Evolutionary conservation across 2,113 vertebrate species (phyloP).

Genomic region (human (Homo sapiens)): GRCh38 chr12:6608001-6608500

Average conservation of each 20-base stretch:
- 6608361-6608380: conserved; percentile 66
- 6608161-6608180: conserved; percentile 41
- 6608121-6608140: conserved; percentile 70
- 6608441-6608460: conserved; percentile 76
- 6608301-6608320: conserved; percentile 35
- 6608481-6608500: conserved; percentile 10
- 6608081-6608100: conserved; percentile 75
- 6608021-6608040: conserved; percentile 82
- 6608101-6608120: conserved; percentile 77
- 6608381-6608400: conserved; percentile 78
- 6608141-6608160: conserved; percentile 57
- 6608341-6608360: conserved; percentile 57
- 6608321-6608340: conserved; percentile 39
- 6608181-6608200: conserved; percentile 33
- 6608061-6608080: conserved; percentile 77
- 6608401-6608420: conserved; percentile 85
- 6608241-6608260: not conserved
- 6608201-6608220: not conserved
- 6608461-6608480: conserved; percentile 29
- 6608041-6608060: conserved; percentile 58
- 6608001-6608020: conserved; percentile 73
- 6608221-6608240: not conserved
- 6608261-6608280: conserved; percentile 20
- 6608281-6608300: conserved; percentile 18
- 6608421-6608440: conserved; percentile 84